Percentiles rank a stretch among this genome's conserved stretches.
phyloP scores from a whole-genome alignment of 2,113 vertebrate species.

The human (Homo sapiens) region GRCh38 chr7:90305501-90306000 shows the following conservation, averaged over 20 bases:
- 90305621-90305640: too few relatives aligned
- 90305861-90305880: constrained; percentile 12
- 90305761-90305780: background rate
- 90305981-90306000: too few relatives aligned
- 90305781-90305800: background rate
- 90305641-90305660: too few relatives aligned
- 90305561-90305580: too few relatives aligned
- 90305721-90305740: constrained; percentile 9
- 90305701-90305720: constrained; percentile 5
- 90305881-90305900: constrained; percentile 31
- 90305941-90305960: too few relatives aligned
- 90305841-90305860: constrained; percentile 17
- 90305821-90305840: background rate
- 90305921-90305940: background rate
- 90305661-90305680: background rate
- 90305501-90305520: too few relatives aligned
- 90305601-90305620: too few relatives aligned
- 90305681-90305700: constrained; percentile 42
- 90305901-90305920: constrained; percentile 8
- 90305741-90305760: background rate
- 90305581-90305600: too few relatives aligned
- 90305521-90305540: too few relatives aligned
- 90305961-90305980: too few relatives aligned
- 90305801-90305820: background rate
- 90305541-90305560: too few relatives aligned